Evolutionary conservation across 2,113 vertebrate species (phyloP).

Genomic region (Oreotrochilus melanogaster): DNA sequence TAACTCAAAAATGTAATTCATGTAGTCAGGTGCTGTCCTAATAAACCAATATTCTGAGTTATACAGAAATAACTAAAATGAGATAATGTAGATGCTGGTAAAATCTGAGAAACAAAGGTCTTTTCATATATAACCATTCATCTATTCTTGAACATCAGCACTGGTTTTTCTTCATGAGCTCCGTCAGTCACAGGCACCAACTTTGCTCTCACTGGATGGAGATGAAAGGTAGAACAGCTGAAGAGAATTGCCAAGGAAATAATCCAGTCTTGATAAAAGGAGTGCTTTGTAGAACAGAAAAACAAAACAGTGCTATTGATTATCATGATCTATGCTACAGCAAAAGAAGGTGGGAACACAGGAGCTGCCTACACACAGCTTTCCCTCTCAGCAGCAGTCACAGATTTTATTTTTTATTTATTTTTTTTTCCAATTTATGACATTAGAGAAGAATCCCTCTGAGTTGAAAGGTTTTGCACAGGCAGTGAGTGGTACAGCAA

Average conservation of each 20-base stretch:
- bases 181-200: fast-evolving
- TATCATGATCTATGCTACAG: not conserved
- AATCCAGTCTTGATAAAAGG: not conserved
- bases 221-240: not conserved
- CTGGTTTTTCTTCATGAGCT: not conserved
- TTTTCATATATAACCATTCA: not conserved
- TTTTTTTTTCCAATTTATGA: not conserved
- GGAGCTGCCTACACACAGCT: not conserved
- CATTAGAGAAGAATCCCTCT: not conserved
- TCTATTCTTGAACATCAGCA: not conserved
- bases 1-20: not conserved
- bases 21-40: not conserved
- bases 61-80: not conserved
- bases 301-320: not conserved
- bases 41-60: not conserved
- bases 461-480: not conserved
- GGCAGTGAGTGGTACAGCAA: not conserved
- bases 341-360: not conserved
- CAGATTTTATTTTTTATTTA: not conserved
- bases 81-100: not conserved
- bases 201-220: not conserved
- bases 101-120: not conserved
- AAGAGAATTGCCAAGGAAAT: not conserved
- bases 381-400: not conserved
- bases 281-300: not conserved